Percentiles rank a stretch among this genome's conserved stretches.
Evolutionary conservation across 1,140 invertebrate species (phyloP).

Genomic region (Mamestra configurata): DNA sequence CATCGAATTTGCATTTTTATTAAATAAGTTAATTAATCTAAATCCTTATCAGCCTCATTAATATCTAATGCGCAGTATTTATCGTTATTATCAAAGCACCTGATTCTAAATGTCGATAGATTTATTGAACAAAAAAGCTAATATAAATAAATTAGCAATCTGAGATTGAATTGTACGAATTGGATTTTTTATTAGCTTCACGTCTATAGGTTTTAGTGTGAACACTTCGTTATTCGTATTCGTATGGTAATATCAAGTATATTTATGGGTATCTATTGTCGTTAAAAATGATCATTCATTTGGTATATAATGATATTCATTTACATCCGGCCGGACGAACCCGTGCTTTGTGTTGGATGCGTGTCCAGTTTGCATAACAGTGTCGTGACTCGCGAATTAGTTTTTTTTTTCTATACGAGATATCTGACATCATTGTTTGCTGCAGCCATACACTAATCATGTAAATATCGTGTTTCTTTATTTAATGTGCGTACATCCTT

Average conservation of each 20-base stretch:
- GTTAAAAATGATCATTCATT: slow-evolving; percentile 67
- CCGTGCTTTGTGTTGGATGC: slow-evolving; percentile 51
- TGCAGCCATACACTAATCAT: slow-evolving; percentile 26
- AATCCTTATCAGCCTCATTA: slow-evolving; percentile 6
- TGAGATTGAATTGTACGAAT: slow-evolving; percentile 13
- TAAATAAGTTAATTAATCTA: background rate
- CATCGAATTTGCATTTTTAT: background rate
- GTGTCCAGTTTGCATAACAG: slow-evolving; percentile 75
- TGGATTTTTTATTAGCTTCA: slow-evolving; percentile 15
- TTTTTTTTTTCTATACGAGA: background rate
- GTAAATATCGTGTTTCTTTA: slow-evolving; percentile 21
- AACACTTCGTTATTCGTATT: slow-evolving; percentile 24
- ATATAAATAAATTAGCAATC: slow-evolving; percentile 24
- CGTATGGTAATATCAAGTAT: slow-evolving; percentile 40
- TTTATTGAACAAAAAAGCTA: slow-evolving; percentile 1
- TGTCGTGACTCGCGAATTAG: slow-evolving; percentile 4
- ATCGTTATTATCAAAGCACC: slow-evolving; percentile 1
- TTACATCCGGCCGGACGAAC: slow-evolving; percentile 72
- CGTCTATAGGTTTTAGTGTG: background rate
- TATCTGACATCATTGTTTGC: slow-evolving; percentile 21
- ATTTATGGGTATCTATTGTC: slow-evolving; percentile 42
- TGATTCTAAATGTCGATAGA: slow-evolving; percentile 24
- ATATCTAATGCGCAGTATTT: slow-evolving; percentile 10
- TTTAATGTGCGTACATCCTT: slow-evolving; percentile 37
- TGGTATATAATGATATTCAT: slow-evolving; percentile 61